These are phyloP conservation scores for Dysmachus trigonus DNA, from an alignment of 2,888 invertebrate genomes.

Conservation along the genomic window DNA sequence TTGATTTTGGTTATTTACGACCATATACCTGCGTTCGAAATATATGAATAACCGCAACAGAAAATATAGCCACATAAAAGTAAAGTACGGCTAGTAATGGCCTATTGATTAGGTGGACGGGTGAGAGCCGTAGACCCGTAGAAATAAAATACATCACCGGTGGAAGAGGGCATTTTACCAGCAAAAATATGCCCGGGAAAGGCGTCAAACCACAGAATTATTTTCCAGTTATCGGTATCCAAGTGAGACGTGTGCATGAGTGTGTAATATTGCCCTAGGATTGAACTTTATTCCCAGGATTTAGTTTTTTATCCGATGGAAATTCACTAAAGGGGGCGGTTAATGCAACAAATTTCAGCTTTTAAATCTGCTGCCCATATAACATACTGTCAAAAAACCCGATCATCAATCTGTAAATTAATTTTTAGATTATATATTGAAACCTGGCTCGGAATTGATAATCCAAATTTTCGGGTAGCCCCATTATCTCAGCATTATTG, in stretches of 20 bases:
- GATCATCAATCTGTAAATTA: background rate
- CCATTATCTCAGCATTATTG: background rate
- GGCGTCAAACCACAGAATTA: slow-evolving; percentile 39
- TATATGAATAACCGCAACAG: slow-evolving; percentile 40
- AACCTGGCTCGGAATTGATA: background rate
- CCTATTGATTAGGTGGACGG: slow-evolving; percentile 41
- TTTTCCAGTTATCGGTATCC: background rate
- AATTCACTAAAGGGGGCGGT: background rate
- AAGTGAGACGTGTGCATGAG: background rate
- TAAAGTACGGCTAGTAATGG: slow-evolving; percentile 41
- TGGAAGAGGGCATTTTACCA: background rate
- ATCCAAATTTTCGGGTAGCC: background rate
- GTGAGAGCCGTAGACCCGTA: slow-evolving; percentile 10
- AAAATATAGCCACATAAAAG: slow-evolving; percentile 41
- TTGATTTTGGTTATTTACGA: slow-evolving; percentile 40
- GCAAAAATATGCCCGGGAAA: slow-evolving; percentile 12
- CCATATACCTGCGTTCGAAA: slow-evolving; percentile 31
- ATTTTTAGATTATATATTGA: background rate
- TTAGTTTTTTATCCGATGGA: background rate
- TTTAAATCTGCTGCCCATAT: background rate
- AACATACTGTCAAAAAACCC: background rate
- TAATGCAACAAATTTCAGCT: background rate
- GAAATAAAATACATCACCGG: slow-evolving; percentile 28
- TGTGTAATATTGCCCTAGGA: background rate
- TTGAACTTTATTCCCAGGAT: background rate